Evolutionary conservation across 2,888 invertebrate species (phyloP).

Genomic region (Zelleria hepariella): DNA sequence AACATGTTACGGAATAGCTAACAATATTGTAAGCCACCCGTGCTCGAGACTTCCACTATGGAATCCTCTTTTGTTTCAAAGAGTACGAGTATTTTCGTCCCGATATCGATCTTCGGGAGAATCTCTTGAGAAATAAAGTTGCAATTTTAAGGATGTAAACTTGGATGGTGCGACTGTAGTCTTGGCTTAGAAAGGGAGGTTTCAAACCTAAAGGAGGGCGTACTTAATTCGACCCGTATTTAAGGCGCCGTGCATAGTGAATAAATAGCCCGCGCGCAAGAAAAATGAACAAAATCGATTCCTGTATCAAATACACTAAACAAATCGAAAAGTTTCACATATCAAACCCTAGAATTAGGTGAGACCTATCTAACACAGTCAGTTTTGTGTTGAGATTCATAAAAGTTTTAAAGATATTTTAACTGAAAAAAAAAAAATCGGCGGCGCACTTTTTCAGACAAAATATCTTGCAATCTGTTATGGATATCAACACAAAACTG

Average conservation of each 20-base stretch:
- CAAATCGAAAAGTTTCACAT: neutral
- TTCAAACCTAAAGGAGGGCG: too few relatives aligned
- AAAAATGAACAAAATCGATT: neutral
- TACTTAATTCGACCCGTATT: neutral
- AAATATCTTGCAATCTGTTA: too few relatives aligned
- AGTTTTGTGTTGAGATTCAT: too few relatives aligned
- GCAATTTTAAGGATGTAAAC: neutral
- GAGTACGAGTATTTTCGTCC: neutral
- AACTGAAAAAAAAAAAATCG: too few relatives aligned
- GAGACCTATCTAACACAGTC: too few relatives aligned
- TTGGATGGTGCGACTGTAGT: neutral
- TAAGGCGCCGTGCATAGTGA: neutral
- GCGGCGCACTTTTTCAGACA: too few relatives aligned
- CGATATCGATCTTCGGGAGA: neutral
- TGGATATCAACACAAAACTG: too few relatives aligned
- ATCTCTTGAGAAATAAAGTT: neutral
- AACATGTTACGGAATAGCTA: slow-evolving; percentile 4
- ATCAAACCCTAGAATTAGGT: too few relatives aligned
- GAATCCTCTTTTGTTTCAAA: neutral
- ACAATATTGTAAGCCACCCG: neutral
- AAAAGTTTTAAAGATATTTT: too few relatives aligned
- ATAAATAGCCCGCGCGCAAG: too few relatives aligned
- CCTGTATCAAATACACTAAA: neutral
- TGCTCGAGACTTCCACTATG: neutral
- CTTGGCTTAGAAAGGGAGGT: neutral